Evolutionary conservation across 2,113 vertebrate genomes (phyloP).

Genomic region (Oryzias javanicus): DNA sequence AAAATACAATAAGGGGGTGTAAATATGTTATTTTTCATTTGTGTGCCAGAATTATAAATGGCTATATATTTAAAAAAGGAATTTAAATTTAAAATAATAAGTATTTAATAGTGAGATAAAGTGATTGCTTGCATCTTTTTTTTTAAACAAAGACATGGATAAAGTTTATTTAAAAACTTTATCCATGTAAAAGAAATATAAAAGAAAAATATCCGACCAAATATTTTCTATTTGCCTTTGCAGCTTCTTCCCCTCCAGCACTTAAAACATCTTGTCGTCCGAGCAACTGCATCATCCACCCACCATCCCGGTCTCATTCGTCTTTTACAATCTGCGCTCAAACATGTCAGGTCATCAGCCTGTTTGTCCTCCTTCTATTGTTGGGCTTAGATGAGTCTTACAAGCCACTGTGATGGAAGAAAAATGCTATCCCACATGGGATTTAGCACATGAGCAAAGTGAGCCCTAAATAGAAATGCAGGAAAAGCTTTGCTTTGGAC

Average conservation of each 20-base stretch:
- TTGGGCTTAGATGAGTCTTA: slow-evolving; percentile 46
- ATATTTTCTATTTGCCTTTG: slow-evolving; percentile 13
- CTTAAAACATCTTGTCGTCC: slow-evolving; percentile 26
- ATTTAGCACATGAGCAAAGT: slow-evolving; percentile 40
- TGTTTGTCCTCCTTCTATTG: slow-evolving; percentile 58
- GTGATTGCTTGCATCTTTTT: no score
- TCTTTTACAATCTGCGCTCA: slow-evolving; percentile 40
- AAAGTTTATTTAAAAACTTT: no score
- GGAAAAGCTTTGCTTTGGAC: no score
- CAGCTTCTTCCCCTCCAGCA: slow-evolving; percentile 7
- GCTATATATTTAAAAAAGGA: no score
- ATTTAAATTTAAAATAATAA: no score
- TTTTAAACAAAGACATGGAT: no score
- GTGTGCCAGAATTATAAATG: no score
- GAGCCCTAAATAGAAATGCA: slow-evolving; percentile 20
- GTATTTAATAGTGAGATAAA: no score
- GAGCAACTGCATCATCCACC: slow-evolving; percentile 32
- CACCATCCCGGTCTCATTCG: slow-evolving; percentile 38
- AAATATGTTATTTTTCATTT: no score
- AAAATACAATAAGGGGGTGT: neutral
- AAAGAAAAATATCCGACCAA: no score
- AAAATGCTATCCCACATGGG: slow-evolving; percentile 59
- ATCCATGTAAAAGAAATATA: no score
- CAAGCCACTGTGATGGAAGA: slow-evolving; percentile 30
- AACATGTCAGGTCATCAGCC: slow-evolving; percentile 51